These are phyloP conservation scores for Ruditapes philippinarum DNA, from an alignment of 1,140 invertebrate species.

Conservation along the genomic window DNA sequence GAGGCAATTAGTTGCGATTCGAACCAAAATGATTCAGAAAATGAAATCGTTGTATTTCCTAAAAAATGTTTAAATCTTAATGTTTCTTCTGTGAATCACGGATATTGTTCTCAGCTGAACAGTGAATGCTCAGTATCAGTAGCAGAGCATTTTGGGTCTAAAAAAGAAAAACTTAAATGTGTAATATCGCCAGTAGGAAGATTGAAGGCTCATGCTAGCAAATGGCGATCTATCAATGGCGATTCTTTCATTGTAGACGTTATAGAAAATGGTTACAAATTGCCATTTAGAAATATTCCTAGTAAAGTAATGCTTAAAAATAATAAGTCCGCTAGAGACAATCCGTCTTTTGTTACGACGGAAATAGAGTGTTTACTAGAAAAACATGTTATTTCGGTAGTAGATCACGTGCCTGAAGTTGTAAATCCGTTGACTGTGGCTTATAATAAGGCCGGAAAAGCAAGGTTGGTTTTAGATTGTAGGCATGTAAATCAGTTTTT, in stretches of 20 bases:
- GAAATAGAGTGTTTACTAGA: neutral
- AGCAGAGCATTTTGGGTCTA: too few species aligned
- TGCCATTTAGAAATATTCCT: neutral
- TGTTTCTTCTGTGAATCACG: too few species aligned
- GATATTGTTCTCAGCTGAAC: too few species aligned
- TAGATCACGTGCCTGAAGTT: neutral
- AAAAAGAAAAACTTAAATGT: too few species aligned
- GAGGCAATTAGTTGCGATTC: too few species aligned
- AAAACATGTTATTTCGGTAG: neutral
- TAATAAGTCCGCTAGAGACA: neutral
- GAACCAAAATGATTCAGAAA: too few species aligned
- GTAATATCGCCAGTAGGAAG: too few species aligned
- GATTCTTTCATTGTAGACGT: too few species aligned
- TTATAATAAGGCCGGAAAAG: neutral
- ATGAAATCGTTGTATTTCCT: too few species aligned
- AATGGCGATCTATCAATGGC: conserved; percentile 46
- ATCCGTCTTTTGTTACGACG: neutral
- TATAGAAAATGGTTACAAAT: conserved; percentile 26
- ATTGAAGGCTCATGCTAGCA: neutral
- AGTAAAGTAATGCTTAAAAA: neutral
- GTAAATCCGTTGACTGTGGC: conserved; percentile 54
- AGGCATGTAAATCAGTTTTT: neutral
- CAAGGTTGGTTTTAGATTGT: neutral
- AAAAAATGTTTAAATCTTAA: too few species aligned
- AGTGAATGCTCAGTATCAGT: too few species aligned